Percentiles rank a stretch among this genome's conserved stretches.
These are phyloP conservation scores for Megaustenia siamemsis DNA, from an alignment of 2,888 invertebrate species.

Conservation along the genomic window DNA sequence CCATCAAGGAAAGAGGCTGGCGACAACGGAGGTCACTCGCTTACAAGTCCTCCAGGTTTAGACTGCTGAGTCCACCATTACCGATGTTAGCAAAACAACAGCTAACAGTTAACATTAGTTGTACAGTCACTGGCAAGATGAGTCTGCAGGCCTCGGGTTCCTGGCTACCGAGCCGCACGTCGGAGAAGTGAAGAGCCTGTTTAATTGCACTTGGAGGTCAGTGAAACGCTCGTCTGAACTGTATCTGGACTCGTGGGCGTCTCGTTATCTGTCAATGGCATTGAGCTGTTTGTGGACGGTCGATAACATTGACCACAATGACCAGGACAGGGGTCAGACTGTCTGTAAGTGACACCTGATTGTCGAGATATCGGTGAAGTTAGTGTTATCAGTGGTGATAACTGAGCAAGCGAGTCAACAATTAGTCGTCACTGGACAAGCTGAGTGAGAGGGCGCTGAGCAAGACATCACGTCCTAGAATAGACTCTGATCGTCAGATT, in stretches of 20 bases:
- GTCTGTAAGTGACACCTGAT: neutral
- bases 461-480: no score
- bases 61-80: no score
- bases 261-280: slow-evolving; percentile 12
- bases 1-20: no score
- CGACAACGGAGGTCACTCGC: no score
- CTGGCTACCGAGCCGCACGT: neutral
- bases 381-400: neutral
- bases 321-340: neutral
- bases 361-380: neutral
- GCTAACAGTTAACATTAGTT: neutral
- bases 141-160: neutral
- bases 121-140: neutral
- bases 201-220: slow-evolving; percentile 41
- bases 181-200: neutral
- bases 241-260: neutral
- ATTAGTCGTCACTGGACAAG: no score
- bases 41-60: no score
- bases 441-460: no score
- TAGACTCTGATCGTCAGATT: no score
- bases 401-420: no score
- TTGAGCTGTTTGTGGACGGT: neutral
- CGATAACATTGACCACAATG: neutral
- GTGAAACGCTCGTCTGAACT: neutral
- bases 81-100: neutral